Base-by-base conservation (phyloP, 1,140 invertebrate genomes). In the Rhagoletis zephyria region DNA sequence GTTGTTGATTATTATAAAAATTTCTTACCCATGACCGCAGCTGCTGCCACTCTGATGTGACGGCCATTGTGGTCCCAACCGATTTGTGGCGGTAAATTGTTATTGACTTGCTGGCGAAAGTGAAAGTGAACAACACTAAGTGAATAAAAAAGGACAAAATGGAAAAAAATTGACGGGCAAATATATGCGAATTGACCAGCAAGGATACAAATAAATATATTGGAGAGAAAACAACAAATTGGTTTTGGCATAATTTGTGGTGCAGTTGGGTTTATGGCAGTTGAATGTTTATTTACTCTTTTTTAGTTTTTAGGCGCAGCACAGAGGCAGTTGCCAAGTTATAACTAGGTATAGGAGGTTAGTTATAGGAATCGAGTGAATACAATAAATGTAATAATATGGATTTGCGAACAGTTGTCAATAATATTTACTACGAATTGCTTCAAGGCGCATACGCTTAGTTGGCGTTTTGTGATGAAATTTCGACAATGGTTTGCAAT, bases 81-180 rank as follows among this genome's bases (percentile, higher is more conserved):
- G 74, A 81, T 81, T 81, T 81, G 74, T 56, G 74, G 74, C 74
- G 74, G 40, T 81, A 81, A 77, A 81, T 81, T 81, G 74, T 81
- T 81, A 81, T 81, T 81, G 74, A 81, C 74, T 81, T 81, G 30
- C 30, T 30, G 30, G 30, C 2, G 9, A 81, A 56, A 51, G 48
- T 77, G n/a, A 77, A 81, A 51, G 48, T 56, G 74, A 81, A 81
- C 48, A 81, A 56, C 12, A 14, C 5, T 7, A 56, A 81, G 74
- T 81, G 45, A 59, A 81, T 81, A 81, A 30, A 30, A 30, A 81
- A 56, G 74, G 74, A 81, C 45, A 9, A 10, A 81, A 19, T 3
- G 1, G 19, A 9, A 81, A 9, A 81, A 81, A 81, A 81, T 81
- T 81, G 19, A 81, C 56, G 45, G 19, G 74, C 2, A 56, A 81